Conservation (phyloP, 2,797 vertebrate genomes). For the Paedocypris micromegethes region DNA sequence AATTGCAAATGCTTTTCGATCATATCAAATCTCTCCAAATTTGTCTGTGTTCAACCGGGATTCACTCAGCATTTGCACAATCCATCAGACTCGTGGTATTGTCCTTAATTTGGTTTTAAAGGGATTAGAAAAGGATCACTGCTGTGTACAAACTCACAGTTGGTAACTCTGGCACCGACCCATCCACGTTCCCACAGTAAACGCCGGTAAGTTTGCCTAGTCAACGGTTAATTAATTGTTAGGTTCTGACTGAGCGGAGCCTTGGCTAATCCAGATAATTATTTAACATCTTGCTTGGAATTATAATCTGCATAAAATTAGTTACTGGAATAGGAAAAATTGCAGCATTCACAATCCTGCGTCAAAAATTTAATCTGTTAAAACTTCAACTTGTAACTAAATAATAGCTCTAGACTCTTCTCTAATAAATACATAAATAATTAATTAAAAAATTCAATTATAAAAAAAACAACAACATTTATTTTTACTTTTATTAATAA, state of each 20-base stretch:
- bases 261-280: not conserved
- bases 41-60: conserved; percentile 20
- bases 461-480: too few species aligned
- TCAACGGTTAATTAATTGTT: conserved; percentile 21
- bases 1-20: too few species aligned
- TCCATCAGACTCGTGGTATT: conserved; percentile 27
- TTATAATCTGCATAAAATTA: too few species aligned
- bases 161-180: conserved; percentile 25
- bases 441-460: too few species aligned
- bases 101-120: conserved; percentile 37
- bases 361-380: too few species aligned
- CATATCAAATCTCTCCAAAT: not conserved
- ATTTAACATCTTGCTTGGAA: not conserved
- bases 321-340: too few species aligned
- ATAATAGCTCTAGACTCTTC: too few species aligned
- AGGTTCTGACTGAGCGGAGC: conserved; percentile 4
- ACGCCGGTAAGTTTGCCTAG: conserved; percentile 15
- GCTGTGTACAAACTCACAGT: conserved; percentile 25
- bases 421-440: too few species aligned
- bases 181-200: not conserved
- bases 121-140: conserved; percentile 19
- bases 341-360: too few species aligned
- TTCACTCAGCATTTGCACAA: conserved; percentile 36
- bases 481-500: too few species aligned
- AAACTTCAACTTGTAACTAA: too few species aligned